These are phyloP conservation scores for Centruroides vittatus DNA, from an alignment of 1,140 invertebrate species.

Conservation along the genomic window DNA sequence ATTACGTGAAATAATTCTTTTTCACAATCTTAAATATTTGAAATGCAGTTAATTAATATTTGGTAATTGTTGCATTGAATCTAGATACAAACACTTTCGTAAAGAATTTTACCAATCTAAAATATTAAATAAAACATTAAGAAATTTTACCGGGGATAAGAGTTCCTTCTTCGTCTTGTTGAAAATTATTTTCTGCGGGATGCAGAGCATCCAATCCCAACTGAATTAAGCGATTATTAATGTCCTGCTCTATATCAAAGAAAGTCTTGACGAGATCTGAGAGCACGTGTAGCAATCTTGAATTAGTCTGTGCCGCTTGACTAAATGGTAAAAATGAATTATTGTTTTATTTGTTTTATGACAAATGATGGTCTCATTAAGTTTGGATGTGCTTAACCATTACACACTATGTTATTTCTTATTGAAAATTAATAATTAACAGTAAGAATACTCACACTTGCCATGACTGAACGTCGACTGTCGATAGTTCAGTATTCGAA, in stretches of 20 bases:
- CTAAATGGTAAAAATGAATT: background rate
- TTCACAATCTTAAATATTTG: too few relatives aligned
- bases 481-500: conserved; percentile 9
- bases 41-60: too few relatives aligned
- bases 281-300: conserved; percentile 16
- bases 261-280: conserved; percentile 20
- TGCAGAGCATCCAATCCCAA: conserved; percentile 12
- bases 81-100: too few relatives aligned
- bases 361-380: background rate
- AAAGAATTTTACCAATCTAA: too few relatives aligned
- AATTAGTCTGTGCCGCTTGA: conserved; percentile 14
- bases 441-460: conserved; percentile 12
- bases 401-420: background rate
- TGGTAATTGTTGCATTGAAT: too few relatives aligned
- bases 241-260: conserved; percentile 18
- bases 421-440: background rate
- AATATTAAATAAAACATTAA: background rate
- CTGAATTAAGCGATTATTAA: conserved; percentile 12
- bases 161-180: conserved; percentile 8
- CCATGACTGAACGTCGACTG: conserved; percentile 11
- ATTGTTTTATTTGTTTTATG: background rate
- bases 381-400: background rate
- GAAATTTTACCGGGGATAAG: background rate
- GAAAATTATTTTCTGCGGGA: background rate
- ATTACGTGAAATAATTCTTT: too few relatives aligned